Evolutionary conservation across 2,888 invertebrate genomes (phyloP), one percentile per base, ranked within the genome.

Genomic region (Choreutis nemorana): DNA sequence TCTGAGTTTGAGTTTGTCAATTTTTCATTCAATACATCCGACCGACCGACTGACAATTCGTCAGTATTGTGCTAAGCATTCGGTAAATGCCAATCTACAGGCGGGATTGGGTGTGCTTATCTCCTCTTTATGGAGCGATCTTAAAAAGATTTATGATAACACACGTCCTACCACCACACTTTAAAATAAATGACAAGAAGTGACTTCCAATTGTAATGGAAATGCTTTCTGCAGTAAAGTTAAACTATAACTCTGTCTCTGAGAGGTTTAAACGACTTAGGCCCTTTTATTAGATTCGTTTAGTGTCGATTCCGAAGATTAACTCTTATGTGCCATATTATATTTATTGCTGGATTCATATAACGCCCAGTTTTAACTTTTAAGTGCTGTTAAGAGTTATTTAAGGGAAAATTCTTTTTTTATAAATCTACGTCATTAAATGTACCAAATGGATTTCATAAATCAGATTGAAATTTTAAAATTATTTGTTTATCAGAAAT

Each of bases 101-200:
- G 49, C 65, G 71, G 73, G 72, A 71, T 73, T 67, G 65, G 63
- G 70, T 67, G 64, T 66, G 73, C 75, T 77, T 78, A 77, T 77
- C 78, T 73, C 50, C 10, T 50, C 52, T 77, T 78, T 77, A 77
- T 75, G 72, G 68, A 59, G 46, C 61, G 70, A 77, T 75, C 77
- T 78, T 73, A 75, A 77, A 62, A 71, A 78, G 78, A 78, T 78
- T 78, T 78, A 77, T 73, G 78, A 78, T 78, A 77, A 78, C 75
- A 60, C 77, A 78, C 73, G 72, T 54, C 48, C 64, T 58, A 62
- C 59, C 68, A 64, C 72, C 64, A 73, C 71, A 72, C 64, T 72
- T 75, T 68, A 70, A 75, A 73, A 77, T 75, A 75, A 77, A 75
- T 75, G 77, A 77, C 77, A 75, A 77, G 77, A 49, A 77, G 78